Evolutionary conservation across 2,113 vertebrate genomes (phyloP).

Genomic region (Acinonyx jubatus): DNA sequence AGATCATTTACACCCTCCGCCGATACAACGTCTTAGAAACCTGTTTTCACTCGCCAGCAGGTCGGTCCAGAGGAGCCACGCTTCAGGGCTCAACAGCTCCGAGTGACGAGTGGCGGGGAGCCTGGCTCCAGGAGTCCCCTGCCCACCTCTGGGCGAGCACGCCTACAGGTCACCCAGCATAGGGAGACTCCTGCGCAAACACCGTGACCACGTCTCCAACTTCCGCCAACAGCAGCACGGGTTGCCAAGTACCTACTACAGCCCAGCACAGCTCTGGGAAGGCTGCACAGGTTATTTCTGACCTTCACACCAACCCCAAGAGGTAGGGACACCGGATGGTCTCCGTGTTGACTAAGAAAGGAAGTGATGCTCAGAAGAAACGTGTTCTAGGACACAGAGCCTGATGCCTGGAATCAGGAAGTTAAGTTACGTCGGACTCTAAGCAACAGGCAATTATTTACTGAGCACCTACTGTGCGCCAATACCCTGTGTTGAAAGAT

Average conservation of each 20-base stretch:
- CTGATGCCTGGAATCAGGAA: neutral
- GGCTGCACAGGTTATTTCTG: neutral
- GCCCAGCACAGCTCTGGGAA: fast-evolving
- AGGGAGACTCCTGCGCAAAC: neutral
- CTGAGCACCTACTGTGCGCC: neutral
- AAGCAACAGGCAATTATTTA: fast-evolving
- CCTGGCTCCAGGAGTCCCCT: neutral
- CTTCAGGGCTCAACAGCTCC: fast-evolving
- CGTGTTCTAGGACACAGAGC: fast-evolving
- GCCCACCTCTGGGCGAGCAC: neutral
- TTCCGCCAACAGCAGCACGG: fast-evolving
- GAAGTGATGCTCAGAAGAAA: neutral
- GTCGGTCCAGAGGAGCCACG: neutral
- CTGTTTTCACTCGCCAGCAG: neutral
- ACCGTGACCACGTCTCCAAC: neutral
- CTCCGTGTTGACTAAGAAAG: neutral
- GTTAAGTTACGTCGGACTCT: neutral
- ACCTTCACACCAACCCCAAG: neutral
- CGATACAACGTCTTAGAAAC: neutral
- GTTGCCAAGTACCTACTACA: too few relatives aligned
- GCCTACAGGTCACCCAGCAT: neutral
- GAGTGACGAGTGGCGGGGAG: fast-evolving
- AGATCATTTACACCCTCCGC: neutral
- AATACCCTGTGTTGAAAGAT: fast-evolving
- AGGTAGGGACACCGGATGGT: neutral